Conservation (phyloP, 2,888 invertebrate species). For the Dryocosmus kuriphilus region DNA sequence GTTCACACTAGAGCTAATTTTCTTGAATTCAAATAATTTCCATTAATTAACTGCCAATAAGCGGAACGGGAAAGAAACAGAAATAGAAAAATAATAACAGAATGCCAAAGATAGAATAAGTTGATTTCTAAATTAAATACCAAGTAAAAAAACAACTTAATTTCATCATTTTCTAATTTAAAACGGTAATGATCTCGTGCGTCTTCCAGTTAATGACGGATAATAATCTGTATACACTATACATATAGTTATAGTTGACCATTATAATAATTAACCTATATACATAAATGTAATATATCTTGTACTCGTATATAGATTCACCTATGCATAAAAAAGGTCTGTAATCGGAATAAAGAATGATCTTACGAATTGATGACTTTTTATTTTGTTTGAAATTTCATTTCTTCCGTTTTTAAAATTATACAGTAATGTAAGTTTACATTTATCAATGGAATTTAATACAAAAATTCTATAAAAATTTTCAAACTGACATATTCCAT, state of each 20-base stretch:
- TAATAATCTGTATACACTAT: neutral
- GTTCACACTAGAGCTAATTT: neutral
- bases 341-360: constrained; percentile 65
- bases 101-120: too few species aligned
- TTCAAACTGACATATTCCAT: too few species aligned
- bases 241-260: neutral
- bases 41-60: neutral
- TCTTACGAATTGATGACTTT: constrained; percentile 55
- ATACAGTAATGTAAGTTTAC: too few species aligned
- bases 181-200: constrained; percentile 62
- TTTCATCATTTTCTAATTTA: constrained; percentile 2
- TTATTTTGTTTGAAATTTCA: too few species aligned
- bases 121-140: too few species aligned
- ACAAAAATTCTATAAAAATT: too few species aligned
- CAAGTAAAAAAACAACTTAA: neutral
- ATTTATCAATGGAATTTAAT: too few species aligned
- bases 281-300: neutral
- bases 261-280: neutral
- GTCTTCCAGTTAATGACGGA: constrained; percentile 64
- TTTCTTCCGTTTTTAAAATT: too few species aligned
- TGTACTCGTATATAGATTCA: constrained; percentile 55
- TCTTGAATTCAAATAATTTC: neutral
- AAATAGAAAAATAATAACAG: neutral
- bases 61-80: too few species aligned
- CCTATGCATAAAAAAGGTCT: constrained; percentile 60